Percentiles rank a stretch among this genome's conserved stretches.
phyloP scores from a whole-genome alignment of 2,113 vertebrate species.

The Anoura caudifer region DNA sequence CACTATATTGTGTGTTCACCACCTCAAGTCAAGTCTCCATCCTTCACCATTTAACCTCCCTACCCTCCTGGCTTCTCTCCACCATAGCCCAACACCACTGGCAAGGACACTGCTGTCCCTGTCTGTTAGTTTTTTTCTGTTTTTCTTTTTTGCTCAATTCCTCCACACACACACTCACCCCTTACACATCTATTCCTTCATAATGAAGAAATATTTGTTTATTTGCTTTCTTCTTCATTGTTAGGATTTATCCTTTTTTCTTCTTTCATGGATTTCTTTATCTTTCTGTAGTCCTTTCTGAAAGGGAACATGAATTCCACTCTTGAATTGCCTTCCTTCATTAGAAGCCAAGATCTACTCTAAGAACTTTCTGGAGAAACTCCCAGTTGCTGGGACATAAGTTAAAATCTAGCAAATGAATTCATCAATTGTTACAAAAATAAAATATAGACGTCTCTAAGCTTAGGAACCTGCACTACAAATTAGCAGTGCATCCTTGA shows the following conservation, averaged over 20 bases:
- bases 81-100: no score
- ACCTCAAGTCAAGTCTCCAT: no score
- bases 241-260: not conserved
- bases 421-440: slow-evolving; percentile 15
- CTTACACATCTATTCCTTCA: not conserved
- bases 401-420: slow-evolving; percentile 14
- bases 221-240: not conserved
- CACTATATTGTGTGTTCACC: no score
- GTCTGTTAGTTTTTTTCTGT: no score
- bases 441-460: not conserved
- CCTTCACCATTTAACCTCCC: no score
- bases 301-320: not conserved
- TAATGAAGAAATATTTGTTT: not conserved
- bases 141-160: no score
- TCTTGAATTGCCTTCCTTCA: not conserved
- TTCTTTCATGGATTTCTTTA: not conserved
- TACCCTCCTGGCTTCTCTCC: no score
- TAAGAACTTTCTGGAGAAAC: not conserved
- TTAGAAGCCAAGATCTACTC: not conserved
- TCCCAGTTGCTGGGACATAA: not conserved
- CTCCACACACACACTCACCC: not conserved
- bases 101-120: no score
- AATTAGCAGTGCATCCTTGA: not conserved
- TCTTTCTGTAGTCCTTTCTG: not conserved
- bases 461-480: not conserved